Evolutionary conservation across 2,113 vertebrate genomes (phyloP), one percentile per base, ranked within the genome.

Genomic region (Varanus komodoensis): DNA sequence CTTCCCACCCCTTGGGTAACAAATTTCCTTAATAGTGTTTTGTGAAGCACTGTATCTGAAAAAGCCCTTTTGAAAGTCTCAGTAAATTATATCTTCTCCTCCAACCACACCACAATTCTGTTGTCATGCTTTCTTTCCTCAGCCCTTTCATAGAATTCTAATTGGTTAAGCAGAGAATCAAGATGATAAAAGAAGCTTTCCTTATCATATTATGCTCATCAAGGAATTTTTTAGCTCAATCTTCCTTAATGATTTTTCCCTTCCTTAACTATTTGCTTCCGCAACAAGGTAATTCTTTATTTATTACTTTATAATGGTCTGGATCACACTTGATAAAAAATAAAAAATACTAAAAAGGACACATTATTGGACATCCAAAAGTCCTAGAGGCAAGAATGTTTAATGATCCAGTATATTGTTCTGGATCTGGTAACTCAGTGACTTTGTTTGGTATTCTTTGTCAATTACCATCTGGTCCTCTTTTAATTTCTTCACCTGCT

Each of bases 1-100:
- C 87, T 83, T 95, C 83, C 89, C 85, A 92, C 91, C 94, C 94
- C 91, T 86, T 0, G 19, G 92, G 92, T 92, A 96, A 94, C 93
- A 95, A 93, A 96, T 95, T 93, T 95, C 82, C 92, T 95, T 95
- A 96, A 96, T 89, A 93, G 89, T 82, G 84, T 86, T 89, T 93
- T 87, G 92, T 95, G 95, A 96, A 95, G 92, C 92, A 93, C 90
- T 95, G 93, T 94, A 96, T 96, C 94, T 64, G 67, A 44, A 96
- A 96, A 96, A 92, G 89, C 86, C 80, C 95, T 81, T 96, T 94
- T 95, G 91, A 96, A 96, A 94, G 89, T 94, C 94, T 95, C 92
- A 95, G 91, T 94, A 96, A 95, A 95, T 96, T 95, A 88, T 93
- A 82, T 86, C 29, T 88, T 93, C 84, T 32, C 86, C 84, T 14